Conservation (phyloP, 2,888 invertebrate species). For the Cybosia mesomella region DNA sequence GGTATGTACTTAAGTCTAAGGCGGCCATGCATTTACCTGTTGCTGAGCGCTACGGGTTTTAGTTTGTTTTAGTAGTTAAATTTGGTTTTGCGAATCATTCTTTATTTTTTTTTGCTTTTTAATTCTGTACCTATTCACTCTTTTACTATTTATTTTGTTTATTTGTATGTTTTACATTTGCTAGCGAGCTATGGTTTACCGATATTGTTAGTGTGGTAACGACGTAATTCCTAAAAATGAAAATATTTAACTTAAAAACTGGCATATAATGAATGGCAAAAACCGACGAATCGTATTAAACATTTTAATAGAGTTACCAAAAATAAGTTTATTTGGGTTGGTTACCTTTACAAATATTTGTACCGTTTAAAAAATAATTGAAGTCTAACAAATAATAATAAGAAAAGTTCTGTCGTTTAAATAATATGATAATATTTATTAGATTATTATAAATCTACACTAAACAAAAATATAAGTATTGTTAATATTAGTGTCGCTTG, state of each 20-base stretch:
- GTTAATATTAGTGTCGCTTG: conserved; percentile 37
- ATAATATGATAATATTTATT: too few relatives aligned
- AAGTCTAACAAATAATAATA: conserved; percentile 16
- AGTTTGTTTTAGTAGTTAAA: neutral
- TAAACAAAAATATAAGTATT: too few relatives aligned
- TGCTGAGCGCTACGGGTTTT: conserved; percentile 11
- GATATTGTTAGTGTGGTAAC: neutral
- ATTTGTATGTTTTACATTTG: neutral
- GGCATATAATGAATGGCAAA: too few relatives aligned
- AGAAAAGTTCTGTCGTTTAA: conserved; percentile 28
- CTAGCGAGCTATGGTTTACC: neutral
- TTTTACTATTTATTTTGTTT: neutral
- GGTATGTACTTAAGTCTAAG: conserved; percentile 13
- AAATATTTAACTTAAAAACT: neutral
- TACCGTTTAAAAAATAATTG: neutral
- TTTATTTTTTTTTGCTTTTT: conserved; percentile 6
- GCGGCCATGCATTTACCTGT: conserved; percentile 21
- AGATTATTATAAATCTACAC: too few relatives aligned
- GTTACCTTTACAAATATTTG: neutral
- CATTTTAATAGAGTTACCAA: neutral
- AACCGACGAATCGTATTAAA: neutral
- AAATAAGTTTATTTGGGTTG: neutral
- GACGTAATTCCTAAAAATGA: neutral
- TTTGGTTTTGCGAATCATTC: conserved; percentile 15
- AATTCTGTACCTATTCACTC: neutral